Base-by-base conservation (phyloP, 2,888 invertebrate genomes). In the Oscheius myriophilus region DNA sequence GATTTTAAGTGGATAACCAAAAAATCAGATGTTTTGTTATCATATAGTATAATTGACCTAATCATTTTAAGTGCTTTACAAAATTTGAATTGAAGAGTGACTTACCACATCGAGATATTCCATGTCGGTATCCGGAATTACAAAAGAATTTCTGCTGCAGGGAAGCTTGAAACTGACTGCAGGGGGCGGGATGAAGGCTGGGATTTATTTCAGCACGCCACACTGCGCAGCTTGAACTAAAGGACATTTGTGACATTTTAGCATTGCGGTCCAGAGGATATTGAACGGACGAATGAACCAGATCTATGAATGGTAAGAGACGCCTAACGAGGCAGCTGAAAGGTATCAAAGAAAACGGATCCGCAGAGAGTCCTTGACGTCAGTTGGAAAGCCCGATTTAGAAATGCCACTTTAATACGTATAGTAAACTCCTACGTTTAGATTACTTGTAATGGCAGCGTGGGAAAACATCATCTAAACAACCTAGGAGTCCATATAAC, bases 151-250 rank as follows among this genome's bases (percentile, higher is more conserved):
- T 33, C 33, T 33, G 33, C 33, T 33, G 33, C 33, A 33, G 33
- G 33, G 33, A 33, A 33, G 33, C 33, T 3, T 33, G 33, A 33
- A 33, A 33, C 33, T 33, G 33, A 33, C 33, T 33, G 33, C 43
- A 25, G 58, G 46, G 61, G 61, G 61, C 61, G 61, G 61, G 61
- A 61, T 61, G 39, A 61, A 61, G 46, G 46, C 61, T 25, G 49
- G 61, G 61, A 61, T 61, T 61, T 61, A 61, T 61, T 61, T 61
- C 61, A 61, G 61, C 61, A 49, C 46, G 61, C 61, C 61, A 61
- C 49, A 49, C 61, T 49, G 61, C 46, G 46, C 49, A 26, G 46
- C 61, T 33, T 61, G 61, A 49, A 61, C 49, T 46, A 25, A 61
- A 61, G 26, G 61, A 33, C 61, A 61, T 61, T 61, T 54, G 14